These are phyloP conservation scores for Temnothorax nylanderi DNA, from an alignment of 1,140 invertebrate species.

Conservation along the genomic window DNA sequence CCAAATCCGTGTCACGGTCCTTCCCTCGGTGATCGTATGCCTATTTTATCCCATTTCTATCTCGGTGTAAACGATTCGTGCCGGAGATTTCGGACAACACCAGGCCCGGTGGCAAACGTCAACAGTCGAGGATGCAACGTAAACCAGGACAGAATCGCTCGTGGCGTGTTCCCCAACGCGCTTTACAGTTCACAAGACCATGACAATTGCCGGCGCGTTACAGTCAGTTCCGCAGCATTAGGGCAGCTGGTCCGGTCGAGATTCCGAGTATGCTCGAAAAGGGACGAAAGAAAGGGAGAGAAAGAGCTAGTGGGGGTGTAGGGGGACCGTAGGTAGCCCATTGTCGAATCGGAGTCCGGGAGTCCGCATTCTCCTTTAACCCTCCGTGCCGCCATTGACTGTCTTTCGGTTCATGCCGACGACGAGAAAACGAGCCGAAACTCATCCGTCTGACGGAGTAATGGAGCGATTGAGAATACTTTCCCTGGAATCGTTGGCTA, in stretches of 20 bases:
- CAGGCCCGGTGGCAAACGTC: constrained; percentile 49
- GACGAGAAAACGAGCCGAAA: constrained; percentile 42
- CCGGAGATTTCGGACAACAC: constrained; percentile 36
- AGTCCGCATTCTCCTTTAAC: constrained; percentile 70
- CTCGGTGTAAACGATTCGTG: constrained; percentile 58
- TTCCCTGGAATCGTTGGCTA: constrained; percentile 33
- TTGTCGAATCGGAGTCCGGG: constrained; percentile 69
- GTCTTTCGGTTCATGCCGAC: constrained; percentile 66
- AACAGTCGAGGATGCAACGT: constrained; percentile 55
- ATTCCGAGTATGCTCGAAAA: constrained; percentile 58
- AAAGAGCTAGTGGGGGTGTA: constrained; percentile 1
- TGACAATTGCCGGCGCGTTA: constrained; percentile 64
- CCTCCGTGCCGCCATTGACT: constrained; percentile 61
- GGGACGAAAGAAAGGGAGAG: constrained; percentile 34
- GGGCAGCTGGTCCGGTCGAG: constrained; percentile 65
- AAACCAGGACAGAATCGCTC: constrained; percentile 44
- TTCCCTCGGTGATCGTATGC: not conserved
- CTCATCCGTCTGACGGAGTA: constrained; percentile 1
- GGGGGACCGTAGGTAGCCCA: constrained; percentile 66
- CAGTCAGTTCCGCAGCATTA: constrained; percentile 59
- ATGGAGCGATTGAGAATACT: constrained; percentile 52
- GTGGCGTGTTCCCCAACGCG: constrained; percentile 51
- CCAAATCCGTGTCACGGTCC: constrained; percentile 33
- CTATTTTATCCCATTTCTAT: constrained; percentile 51
- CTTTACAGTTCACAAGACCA: constrained; percentile 60